Evolutionary conservation across 2,797 vertebrate species (phyloP).

Genomic region (Sebastes flavidus): DNA sequence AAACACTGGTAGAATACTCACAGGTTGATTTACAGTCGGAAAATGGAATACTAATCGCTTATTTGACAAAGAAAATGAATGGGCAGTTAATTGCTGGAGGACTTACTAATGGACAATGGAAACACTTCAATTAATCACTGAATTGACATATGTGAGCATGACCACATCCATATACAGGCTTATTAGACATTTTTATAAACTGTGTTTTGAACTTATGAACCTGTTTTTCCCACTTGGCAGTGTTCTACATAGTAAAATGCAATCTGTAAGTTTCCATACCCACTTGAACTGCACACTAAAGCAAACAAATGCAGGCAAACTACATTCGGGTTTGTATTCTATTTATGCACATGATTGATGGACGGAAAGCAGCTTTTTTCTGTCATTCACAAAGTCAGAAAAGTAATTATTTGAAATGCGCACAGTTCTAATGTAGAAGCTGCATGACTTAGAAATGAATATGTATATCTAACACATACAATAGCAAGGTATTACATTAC

Average conservation of each 20-base stretch:
- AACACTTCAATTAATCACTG: neutral
- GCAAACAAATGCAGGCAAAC: neutral
- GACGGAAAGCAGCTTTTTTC: neutral
- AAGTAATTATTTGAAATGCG: too few relatives aligned
- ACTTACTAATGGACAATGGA: conserved; percentile 9
- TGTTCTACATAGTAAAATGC: neutral
- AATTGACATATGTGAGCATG: neutral
- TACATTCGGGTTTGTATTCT: neutral
- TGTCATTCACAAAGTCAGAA: too few relatives aligned
- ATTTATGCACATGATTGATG: neutral
- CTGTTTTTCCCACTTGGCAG: neutral
- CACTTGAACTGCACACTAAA: neutral
- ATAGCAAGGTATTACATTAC: neutral
- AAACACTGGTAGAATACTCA: neutral
- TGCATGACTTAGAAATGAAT: too few relatives aligned
- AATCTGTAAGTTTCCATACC: neutral
- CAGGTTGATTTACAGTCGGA: conserved; percentile 5
- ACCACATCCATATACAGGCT: neutral
- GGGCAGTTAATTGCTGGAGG: conserved; percentile 6
- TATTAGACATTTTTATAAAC: neutral
- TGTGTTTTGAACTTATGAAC: neutral
- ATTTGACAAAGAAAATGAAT: neutral
- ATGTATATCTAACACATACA: too few relatives aligned
- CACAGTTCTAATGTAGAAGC: too few relatives aligned
- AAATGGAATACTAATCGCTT: conserved; percentile 26